Evolutionary conservation across 2,113 vertebrate genomes (phyloP), one percentile per base, ranked within the genome.

Genomic region (Conger conger): DNA sequence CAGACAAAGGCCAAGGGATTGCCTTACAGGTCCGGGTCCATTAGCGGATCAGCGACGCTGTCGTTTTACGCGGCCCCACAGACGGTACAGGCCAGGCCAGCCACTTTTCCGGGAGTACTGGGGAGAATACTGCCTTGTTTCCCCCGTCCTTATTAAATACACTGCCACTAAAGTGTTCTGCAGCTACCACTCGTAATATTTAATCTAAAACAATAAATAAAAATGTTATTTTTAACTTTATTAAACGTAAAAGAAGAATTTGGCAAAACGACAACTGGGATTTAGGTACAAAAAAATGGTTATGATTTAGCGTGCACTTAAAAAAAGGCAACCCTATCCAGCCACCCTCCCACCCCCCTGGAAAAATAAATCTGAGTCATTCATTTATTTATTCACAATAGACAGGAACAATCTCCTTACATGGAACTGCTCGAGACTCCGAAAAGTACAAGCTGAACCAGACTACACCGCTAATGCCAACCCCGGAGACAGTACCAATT

Each of bases 1-100:
- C 95, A 96, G 88, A 63, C 89, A 87, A 91, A 94, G 94, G 94
- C 91, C 94, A 94, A 82, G 89, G 93, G 95, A 94, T 93, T 94
- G 91, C 93, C 93, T 94, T 92, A 92, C 90, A 93, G 82, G 82
- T 92, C 91, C 88, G 90, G 91, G 85, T 90, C 93, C 86, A 88
- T 91, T 93, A 92, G 86, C 92, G 63, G 88, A 90, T 88, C 86
- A 20, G 90, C 89, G 85, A 91, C 93, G 89, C 92, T 92, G 92
- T 90, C 91, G 92, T 88, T 86, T 13, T 68, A 85, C 83, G 80
- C 85, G 82, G 85, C 90, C 92, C 90, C 84, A 86, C 84, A 80
- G 88, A 87, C 87, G 88, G 89, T n/a, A 88, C 88, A 87, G 88
- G 81, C 90, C 9, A 16, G 68, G 38, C 54, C 11, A 18, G 79